Percentiles rank a stretch among this genome's conserved stretches.
Evolutionary conservation across 2,888 invertebrate species (phyloP).

Genomic region (Eupsilia transversa): DNA sequence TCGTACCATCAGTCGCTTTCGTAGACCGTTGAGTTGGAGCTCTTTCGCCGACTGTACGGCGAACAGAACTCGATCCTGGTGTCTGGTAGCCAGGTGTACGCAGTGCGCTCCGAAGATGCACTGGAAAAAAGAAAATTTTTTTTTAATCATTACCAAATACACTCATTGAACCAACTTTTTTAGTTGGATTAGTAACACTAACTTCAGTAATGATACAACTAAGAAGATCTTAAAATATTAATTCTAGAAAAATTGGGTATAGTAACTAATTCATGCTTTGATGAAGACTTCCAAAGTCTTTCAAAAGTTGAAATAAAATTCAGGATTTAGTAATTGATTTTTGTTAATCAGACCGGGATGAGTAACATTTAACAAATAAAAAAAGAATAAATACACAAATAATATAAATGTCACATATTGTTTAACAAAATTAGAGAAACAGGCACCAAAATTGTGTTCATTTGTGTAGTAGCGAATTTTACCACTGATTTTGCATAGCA

Average conservation of each 20-base stretch:
- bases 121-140: slow-evolving; percentile 82
- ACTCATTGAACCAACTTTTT: background rate
- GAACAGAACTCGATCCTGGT: slow-evolving; percentile 88
- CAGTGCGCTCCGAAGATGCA: slow-evolving; percentile 89
- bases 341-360: background rate
- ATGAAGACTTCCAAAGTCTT: too few species aligned
- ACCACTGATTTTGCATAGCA: background rate
- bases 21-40: slow-evolving; percentile 88
- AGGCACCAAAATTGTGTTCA: background rate
- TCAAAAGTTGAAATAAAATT: background rate
- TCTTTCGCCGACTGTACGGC: slow-evolving; percentile 84
- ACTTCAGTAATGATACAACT: background rate
- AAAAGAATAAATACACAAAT: background rate
- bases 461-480: background rate
- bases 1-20: slow-evolving; percentile 89
- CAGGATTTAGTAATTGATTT: background rate
- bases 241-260: background rate
- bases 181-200: too few species aligned
- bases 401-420: background rate
- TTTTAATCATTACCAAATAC: background rate
- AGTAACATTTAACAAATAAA: background rate
- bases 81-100: slow-evolving; percentile 90
- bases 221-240: background rate
- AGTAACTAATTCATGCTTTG: background rate
- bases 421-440: background rate